phyloP scores from a whole-genome alignment of 2,797 vertebrate genomes.

The Oophaga sylvatica region DNA sequence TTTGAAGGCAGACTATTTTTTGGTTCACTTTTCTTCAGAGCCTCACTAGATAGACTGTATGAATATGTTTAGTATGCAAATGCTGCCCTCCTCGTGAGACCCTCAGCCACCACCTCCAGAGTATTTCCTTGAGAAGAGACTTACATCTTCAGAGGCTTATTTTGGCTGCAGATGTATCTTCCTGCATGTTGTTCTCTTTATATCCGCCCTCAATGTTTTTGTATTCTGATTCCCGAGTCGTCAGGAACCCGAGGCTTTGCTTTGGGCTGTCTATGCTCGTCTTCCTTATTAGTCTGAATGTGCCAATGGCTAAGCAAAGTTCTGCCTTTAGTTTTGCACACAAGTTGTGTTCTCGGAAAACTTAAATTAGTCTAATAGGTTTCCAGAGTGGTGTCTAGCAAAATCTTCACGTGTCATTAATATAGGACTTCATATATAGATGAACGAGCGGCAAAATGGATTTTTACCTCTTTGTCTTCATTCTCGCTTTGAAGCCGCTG shows the following conservation, averaged over 20 bases:
- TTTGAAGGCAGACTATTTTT: not conserved
- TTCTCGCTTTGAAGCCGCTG: constrained; percentile 14
- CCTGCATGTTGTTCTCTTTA: not conserved
- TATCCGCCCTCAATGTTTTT: not conserved
- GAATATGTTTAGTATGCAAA: not conserved
- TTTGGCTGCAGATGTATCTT: not conserved
- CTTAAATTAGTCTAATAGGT: constrained; percentile 45
- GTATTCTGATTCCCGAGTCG: constrained; percentile 8
- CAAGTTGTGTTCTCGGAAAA: constrained; percentile 49
- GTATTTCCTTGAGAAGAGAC: not conserved
- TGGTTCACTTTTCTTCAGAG: not conserved
- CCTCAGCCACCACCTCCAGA: constrained; percentile 1
- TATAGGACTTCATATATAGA: constrained; percentile 40
- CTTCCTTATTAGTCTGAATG: constrained; percentile 44
- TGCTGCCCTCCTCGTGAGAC: constrained; percentile 3
- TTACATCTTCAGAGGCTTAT: not conserved
- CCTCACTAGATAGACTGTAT: not conserved
- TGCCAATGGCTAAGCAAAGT: constrained; percentile 46
- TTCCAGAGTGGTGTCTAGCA: constrained; percentile 46
- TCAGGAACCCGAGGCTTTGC: constrained; percentile 8
- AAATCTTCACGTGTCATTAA: constrained; percentile 53
- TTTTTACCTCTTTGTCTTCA: constrained; percentile 48
- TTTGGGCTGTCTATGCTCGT: constrained; percentile 23
- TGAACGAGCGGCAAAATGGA: constrained; percentile 40
- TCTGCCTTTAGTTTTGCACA: constrained; percentile 35